Percentiles rank a stretch among this genome's conserved stretches.
These are phyloP conservation scores for Vulpes ferrilata DNA, from an alignment of 2,113 vertebrate species.

Conservation along the genomic window DNA sequence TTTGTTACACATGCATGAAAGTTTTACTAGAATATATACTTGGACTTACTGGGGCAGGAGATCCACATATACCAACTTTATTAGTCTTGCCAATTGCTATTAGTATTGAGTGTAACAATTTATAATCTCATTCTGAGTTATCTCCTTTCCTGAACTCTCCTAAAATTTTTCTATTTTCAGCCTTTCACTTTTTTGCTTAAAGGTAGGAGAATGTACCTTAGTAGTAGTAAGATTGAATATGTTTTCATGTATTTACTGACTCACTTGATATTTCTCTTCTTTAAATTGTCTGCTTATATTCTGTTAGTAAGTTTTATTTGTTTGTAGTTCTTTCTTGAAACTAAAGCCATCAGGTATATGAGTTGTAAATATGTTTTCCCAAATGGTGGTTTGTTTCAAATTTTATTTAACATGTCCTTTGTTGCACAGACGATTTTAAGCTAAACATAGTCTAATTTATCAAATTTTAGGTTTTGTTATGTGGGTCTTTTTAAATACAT, in stretches of 20 bases:
- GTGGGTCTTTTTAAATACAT: neutral
- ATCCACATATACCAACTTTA: neutral
- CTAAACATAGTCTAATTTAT: neutral
- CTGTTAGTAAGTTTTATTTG: neutral
- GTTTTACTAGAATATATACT: neutral
- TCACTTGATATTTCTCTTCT: neutral
- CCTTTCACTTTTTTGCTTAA: neutral
- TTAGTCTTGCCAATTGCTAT: neutral
- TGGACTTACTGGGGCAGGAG: neutral
- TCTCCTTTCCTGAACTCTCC: neutral
- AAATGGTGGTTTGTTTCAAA: neutral
- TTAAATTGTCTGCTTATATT: neutral
- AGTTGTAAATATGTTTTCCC: neutral
- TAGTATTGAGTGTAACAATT: neutral
- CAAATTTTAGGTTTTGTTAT: neutral
- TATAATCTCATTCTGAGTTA: neutral
- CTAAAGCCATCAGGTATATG: neutral
- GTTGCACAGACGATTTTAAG: neutral
- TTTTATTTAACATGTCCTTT: neutral
- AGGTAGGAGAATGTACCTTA: neutral
- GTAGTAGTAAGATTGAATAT: neutral
- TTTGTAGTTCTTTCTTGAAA: neutral
- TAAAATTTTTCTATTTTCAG: neutral
- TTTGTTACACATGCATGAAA: neutral
- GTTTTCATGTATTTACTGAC: neutral